Base-by-base conservation (phyloP, 2,888 invertebrate species). In the Eupithecia inturbata region DNA sequence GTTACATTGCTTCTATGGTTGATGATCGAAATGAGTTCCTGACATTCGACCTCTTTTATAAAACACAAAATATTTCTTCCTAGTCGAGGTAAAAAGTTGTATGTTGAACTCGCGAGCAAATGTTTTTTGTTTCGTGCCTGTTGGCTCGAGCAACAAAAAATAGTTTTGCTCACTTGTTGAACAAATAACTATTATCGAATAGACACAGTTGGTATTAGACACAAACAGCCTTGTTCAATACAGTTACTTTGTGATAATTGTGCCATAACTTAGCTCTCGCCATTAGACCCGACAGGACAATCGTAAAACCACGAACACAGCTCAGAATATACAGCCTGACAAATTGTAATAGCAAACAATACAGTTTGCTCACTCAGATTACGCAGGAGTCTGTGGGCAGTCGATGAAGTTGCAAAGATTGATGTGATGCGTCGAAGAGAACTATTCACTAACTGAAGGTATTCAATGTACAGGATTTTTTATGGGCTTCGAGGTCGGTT, bases 231-330 rank as follows among this genome's bases (percentile, higher is more conserved):
- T 71, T 26, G 64, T 19, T 63, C 60, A 71, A 71, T 67, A 72
- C 70, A 64, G 75, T 72, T 68, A 72, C 75, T 72, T 70, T 64
- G 57, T 60, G 75, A 75, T 83, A 85, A 85, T 84, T 79, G 83
- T 80, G 76, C 84, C 75, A 84, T 89, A 87, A 88, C 78, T 87
- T 79, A 72, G 72, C 68, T 70, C 60, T 74, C 78, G 73, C 80
- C 77, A 78, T 80, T 78, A 77, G 68, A 70, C 66, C 79, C 79
- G 88, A 88, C 88, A 87, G 86, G 76, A 89, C 88, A 89, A 89
- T 88, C 84, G 87, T 67, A 70, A 76, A 71, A 67, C 79, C 80
- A 80, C 77, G 74, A 9, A 14, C 70, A 72, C 75, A 75, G 75
- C 22, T 26, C 36, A 22, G n/a, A 12, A 28, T 19, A 33, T 68